Conservation (phyloP, 2,888 invertebrate genomes). For the Chrysotoxum bicinctum region DNA sequence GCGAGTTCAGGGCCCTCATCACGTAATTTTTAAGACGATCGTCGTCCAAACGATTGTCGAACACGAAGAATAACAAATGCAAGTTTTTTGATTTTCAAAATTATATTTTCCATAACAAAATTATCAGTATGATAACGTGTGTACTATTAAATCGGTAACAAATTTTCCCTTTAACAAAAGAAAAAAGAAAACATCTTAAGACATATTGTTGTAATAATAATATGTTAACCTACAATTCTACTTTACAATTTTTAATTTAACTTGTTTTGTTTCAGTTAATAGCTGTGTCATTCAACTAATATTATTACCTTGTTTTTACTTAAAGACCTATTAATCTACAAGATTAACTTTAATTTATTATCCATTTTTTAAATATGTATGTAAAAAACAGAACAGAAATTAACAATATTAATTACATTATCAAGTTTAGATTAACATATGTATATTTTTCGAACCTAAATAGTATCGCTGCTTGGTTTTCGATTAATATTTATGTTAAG, state of each 20-base stretch:
- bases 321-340: slow-evolving; percentile 69
- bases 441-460: slow-evolving; percentile 27
- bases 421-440: slow-evolving; percentile 1
- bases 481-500: slow-evolving; percentile 18
- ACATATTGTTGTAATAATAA: slow-evolving; percentile 13
- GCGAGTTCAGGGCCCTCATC: too few species aligned
- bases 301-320: slow-evolving; percentile 60
- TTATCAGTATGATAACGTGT: slow-evolving; percentile 70
- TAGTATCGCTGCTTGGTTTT: slow-evolving; percentile 53
- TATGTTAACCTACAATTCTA: slow-evolving; percentile 30
- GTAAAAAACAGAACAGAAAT: slow-evolving; percentile 52
- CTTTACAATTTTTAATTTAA: slow-evolving; percentile 12
- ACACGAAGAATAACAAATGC: background rate
- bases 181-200: slow-evolving; percentile 37
- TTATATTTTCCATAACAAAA: slow-evolving; percentile 61
- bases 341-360: slow-evolving; percentile 69
- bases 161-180: slow-evolving; percentile 48
- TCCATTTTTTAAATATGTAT: slow-evolving; percentile 42
- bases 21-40: too few species aligned
- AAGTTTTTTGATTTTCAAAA: slow-evolving; percentile 34
- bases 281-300: slow-evolving; percentile 45
- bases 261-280: background rate
- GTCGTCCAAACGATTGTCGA: too few species aligned
- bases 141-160: slow-evolving; percentile 59
- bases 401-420: slow-evolving; percentile 18